Conservation (phyloP, 2,113 vertebrate genomes). For the Syrmaticus mikado region DNA sequence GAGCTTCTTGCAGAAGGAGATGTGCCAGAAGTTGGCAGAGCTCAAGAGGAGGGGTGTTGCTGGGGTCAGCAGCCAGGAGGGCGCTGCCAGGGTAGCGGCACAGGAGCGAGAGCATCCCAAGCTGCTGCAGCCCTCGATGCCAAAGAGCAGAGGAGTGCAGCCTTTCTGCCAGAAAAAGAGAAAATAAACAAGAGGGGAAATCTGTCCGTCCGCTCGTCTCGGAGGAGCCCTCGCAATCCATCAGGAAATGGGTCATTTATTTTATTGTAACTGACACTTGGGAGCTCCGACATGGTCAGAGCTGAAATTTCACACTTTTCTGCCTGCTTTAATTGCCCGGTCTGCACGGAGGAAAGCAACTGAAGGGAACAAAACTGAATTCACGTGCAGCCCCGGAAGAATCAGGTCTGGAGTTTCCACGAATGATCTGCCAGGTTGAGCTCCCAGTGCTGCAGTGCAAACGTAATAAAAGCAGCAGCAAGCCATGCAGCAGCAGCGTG, state of each 20-base stretch:
- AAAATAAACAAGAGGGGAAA: neutral
- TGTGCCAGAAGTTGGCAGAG: neutral
- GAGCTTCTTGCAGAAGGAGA: neutral
- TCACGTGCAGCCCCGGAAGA: accelerated
- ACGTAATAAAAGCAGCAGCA: neutral
- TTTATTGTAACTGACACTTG: neutral
- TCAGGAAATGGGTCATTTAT: slow-evolving; percentile 49
- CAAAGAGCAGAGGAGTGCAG: neutral
- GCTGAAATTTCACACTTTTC: slow-evolving; percentile 39
- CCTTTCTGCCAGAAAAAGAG: accelerated
- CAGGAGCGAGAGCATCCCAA: neutral
- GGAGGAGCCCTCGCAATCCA: neutral
- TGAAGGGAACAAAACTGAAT: neutral
- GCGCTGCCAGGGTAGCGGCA: neutral
- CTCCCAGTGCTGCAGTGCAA: neutral
- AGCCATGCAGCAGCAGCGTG: neutral
- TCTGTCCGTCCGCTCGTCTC: neutral
- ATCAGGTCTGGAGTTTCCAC: accelerated
- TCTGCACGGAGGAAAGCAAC: accelerated
- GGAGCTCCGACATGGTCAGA: slow-evolving; percentile 23
- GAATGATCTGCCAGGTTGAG: neutral
- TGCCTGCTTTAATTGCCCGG: neutral
- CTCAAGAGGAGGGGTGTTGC: accelerated
- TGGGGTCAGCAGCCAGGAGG: neutral
- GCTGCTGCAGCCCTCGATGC: accelerated